phyloP scores from a whole-genome alignment of 53 echinoderm and acorn worm genomes.

The Holothuria leucospilota region DNA sequence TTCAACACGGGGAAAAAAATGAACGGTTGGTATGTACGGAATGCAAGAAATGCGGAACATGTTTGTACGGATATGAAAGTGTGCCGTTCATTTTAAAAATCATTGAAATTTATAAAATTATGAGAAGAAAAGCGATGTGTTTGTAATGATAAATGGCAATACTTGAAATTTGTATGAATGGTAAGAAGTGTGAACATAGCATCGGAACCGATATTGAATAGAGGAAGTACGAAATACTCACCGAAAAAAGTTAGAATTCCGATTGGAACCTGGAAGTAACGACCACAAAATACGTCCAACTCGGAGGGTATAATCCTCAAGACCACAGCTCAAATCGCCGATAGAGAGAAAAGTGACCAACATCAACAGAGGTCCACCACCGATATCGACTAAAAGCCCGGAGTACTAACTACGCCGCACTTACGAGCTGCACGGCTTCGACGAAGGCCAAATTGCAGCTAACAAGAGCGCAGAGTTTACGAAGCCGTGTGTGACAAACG shows the following conservation, averaged over 20 bases:
- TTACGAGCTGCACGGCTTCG: conserved; percentile 35
- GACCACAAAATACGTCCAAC: conserved; percentile 1
- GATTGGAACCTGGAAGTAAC: not conserved
- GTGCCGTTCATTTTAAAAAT: conserved; percentile 6
- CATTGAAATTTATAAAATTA: not conserved
- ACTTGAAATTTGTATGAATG: not conserved
- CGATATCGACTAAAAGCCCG: not conserved
- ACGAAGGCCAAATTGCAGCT: conserved; percentile 31
- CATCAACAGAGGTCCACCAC: not conserved
- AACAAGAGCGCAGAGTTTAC: not conserved
- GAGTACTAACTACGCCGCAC: not conserved
- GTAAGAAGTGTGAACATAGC: not conserved
- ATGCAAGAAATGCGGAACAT: conserved; percentile 24
- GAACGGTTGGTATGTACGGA: conserved; percentile 14
- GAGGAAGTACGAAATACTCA: conserved; percentile 3
- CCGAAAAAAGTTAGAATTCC: conserved; percentile 31
- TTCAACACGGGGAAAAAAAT: not conserved
- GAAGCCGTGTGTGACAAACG: not conserved
- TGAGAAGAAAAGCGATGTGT: no score
- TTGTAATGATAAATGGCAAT: not conserved
- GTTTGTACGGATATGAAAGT: conserved; percentile 22
- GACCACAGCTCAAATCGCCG: conserved; percentile 1
- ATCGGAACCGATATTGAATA: not conserved
- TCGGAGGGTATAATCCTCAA: conserved; percentile 26
- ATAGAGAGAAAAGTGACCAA: not conserved